Base-by-base conservation (phyloP, 2,113 vertebrate species). In the Thalassarche chlororhynchos region DNA sequence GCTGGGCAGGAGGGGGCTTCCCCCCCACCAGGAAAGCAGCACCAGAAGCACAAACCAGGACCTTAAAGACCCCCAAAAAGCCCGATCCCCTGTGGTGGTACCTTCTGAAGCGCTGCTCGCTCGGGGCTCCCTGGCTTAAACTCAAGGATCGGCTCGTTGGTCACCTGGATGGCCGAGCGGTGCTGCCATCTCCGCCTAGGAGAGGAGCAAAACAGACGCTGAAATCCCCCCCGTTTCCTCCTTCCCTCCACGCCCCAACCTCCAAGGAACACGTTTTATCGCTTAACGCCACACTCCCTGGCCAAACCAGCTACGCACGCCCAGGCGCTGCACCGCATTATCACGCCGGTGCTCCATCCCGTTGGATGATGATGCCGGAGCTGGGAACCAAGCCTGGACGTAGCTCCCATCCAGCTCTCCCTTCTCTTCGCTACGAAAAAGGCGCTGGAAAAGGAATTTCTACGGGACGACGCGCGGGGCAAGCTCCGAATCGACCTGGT, bases 131-230 rank as follows among this genome's bases (percentile, higher is more conserved):
- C 99, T 1, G 96, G 94, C 2, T 92, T 98, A 90, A 99, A 99
- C 1, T 98, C 97, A 32, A 99, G 98, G 95, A 99, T 91, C 0
- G 99, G 99, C 86, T 99, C 99, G 2, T 99, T 99, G 97, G 98
- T 97, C 89, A 99, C 99, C 78, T 98, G 96, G 87, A 98, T 91
- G 4, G 98, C 95, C 0, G 98, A 94, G 72, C 78, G 47, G 8
- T 98, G 96, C 82, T 95, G 98, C 79, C 98, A 98, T 28, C 92
- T 96, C 72, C 98, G 98, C 98, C 99, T 99, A 80, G 7, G 47
- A 42, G 6, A 34, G 34, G 18, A 9, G 20, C 60, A 4, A 29
- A 16, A 12, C 2, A 24, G n/a, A 65, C 0, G 9, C 19, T 29
- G 38, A 34, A 12, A 69, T 14, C 6, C 9, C 10, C 14, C 3